Evolutionary conservation across 2,113 vertebrate species (phyloP).

Genomic region (Peromyscus leucopus): DNA sequence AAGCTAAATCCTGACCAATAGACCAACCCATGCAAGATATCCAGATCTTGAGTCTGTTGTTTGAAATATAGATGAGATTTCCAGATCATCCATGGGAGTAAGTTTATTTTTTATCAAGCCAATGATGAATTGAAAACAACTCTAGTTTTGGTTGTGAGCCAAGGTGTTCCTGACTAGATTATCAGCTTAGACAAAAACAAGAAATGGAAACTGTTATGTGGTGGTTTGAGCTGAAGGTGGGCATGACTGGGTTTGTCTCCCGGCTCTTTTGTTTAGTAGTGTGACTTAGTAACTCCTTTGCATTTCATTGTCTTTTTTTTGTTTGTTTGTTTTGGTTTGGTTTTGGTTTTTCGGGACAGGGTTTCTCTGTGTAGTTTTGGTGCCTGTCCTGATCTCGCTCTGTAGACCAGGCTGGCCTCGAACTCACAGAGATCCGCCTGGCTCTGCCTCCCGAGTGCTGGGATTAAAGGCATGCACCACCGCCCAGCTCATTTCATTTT

Average conservation of each 20-base stretch:
- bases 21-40: background rate
- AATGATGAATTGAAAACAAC: background rate
- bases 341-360: too few species aligned
- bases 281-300: background rate
- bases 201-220: background rate
- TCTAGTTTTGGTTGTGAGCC: background rate
- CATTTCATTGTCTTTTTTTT: background rate
- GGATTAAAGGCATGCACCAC: too few species aligned
- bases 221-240: background rate
- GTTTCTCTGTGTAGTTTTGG: too few species aligned
- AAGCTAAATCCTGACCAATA: background rate
- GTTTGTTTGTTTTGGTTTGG: too few species aligned
- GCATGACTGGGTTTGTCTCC: background rate
- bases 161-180: background rate
- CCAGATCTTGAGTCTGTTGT: background rate
- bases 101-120: background rate
- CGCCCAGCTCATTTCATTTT: too few species aligned
- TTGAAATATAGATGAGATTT: slow-evolving; percentile 8
- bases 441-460: too few species aligned
- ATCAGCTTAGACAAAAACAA: background rate
- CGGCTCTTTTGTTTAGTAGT: background rate
- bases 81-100: slow-evolving; percentile 2
- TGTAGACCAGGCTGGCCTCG: too few species aligned
- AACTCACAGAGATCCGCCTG: too few species aligned
- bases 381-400: too few species aligned